Evolutionary conservation across 2,888 invertebrate species (phyloP).

Genomic region (Harpalus rubripes): DNA sequence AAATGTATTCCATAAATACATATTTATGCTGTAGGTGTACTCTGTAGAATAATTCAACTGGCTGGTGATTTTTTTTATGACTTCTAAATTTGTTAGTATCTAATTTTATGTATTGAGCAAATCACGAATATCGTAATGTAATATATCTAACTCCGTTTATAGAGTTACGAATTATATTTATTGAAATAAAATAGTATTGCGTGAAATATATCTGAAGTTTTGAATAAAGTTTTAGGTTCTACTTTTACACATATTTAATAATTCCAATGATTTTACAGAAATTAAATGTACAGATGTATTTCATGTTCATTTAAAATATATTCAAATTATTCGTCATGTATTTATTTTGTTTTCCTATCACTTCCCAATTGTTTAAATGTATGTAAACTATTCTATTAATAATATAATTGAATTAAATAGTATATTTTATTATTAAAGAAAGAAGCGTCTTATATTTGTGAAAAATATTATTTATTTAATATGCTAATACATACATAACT

Average conservation of each 20-base stretch:
- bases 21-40: conserved; percentile 64
- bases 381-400: not conserved
- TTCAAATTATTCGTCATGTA: conserved; percentile 7
- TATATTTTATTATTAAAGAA: too few species aligned
- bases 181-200: conserved; percentile 41
- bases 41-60: conserved; percentile 43
- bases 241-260: not conserved
- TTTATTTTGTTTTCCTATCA: not conserved
- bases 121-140: conserved; percentile 26
- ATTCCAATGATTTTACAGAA: conserved; percentile 1
- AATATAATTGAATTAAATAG: not conserved
- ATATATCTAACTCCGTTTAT: conserved; percentile 34
- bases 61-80: conserved; percentile 47
- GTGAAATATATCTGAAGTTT: conserved; percentile 16
- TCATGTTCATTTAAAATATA: conserved; percentile 44
- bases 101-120: conserved; percentile 38
- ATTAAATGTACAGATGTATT: conserved; percentile 30
- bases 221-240: conserved; percentile 1
- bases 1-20: conserved; percentile 66
- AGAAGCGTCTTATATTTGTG: not conserved
- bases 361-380: not conserved
- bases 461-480: not conserved
- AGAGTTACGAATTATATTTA: conserved; percentile 42
- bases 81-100: conserved; percentile 41
- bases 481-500: not conserved